phyloP scores from a whole-genome alignment of 2,113 vertebrate species.

The Propithecus coquereli region DNA sequence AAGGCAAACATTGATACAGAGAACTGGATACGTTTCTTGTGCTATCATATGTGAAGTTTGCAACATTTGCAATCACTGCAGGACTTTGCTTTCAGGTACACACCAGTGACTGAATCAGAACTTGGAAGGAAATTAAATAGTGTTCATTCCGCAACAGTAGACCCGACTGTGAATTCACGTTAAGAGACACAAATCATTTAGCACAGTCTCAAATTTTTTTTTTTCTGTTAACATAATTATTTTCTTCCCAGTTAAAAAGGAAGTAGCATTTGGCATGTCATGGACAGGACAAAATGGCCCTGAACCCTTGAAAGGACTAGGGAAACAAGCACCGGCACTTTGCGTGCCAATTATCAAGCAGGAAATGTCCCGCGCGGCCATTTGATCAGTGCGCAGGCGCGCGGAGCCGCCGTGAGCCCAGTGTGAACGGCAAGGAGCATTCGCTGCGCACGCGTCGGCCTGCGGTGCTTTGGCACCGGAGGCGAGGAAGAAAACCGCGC shows the following conservation, averaged over 20 bases:
- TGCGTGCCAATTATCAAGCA: conserved; percentile 57
- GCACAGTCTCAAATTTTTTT: background rate
- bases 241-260: conserved; percentile 64
- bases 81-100: background rate
- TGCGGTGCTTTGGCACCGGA: conserved; percentile 28
- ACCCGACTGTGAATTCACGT: background rate
- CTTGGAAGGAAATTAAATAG: conserved; percentile 30
- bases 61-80: background rate
- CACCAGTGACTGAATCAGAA: background rate
- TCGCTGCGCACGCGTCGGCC: conserved; percentile 1
- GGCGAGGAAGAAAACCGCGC: background rate
- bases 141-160: background rate
- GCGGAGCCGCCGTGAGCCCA: conserved; percentile 38
- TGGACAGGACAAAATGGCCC: conserved; percentile 48
- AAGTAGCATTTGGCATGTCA: conserved; percentile 62
- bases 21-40: background rate
- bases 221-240: background rate
- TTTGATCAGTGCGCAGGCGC: conserved; percentile 49
- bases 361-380: conserved; percentile 32
- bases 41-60: background rate
- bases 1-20: background rate
- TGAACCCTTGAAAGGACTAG: conserved; percentile 23
- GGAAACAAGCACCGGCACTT: background rate
- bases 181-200: conserved; percentile 13
- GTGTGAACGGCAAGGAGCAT: conserved; percentile 60